Base-by-base conservation (phyloP, 2,797 vertebrate genomes). In the Microchirus variegatus region DNA sequence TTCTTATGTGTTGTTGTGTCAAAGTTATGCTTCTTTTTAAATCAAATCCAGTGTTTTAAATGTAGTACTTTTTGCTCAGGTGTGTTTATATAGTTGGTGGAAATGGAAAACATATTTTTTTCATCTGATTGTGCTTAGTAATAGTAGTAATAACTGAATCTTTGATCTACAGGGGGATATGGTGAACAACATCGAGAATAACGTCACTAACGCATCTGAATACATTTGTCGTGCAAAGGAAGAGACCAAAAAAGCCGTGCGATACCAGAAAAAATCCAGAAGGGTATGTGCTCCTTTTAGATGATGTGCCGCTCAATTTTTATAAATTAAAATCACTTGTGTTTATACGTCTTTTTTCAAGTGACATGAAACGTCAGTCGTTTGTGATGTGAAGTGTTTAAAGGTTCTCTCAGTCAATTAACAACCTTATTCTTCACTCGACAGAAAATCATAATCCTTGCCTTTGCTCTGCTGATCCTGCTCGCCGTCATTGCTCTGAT, bases 161-260 rank as follows among this genome's bases (percentile, higher is more conserved):
- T 31, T 31, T 42, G 1, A 52, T 52, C 78, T 15, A 53, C 71
- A 99, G 97, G 97, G 97, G 1, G 97, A 99, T 44, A 97, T 98
- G 96, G 92, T 99, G 56, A 95, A 99, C 91, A 98, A 95, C 91
- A 98, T 98, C 45, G 97, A 99, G 78, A 96, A 94, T 22, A 96
- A 98, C 0, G 95, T 98, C n/a, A 90, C 87, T 84, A 97, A 93
- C 9, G 95, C 97, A 0, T 81, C 81, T 0, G 96, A 99, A 64
- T 99, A 97, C 0, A 94, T 98, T 19, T 91, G 85, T 9, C 91
- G 92, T 0, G 97, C 96, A 9, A 99, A 98, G 62, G 96, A 96
- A 55, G 95, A 98, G 78, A 97, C 96, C 1, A 99, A 96, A 78
- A 97, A 96, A 76, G 96, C 97, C 1, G 89, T 96, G 60, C 93